Conservation (phyloP, 2,113 vertebrate species). For the Triplophysa tibetana region DNA sequence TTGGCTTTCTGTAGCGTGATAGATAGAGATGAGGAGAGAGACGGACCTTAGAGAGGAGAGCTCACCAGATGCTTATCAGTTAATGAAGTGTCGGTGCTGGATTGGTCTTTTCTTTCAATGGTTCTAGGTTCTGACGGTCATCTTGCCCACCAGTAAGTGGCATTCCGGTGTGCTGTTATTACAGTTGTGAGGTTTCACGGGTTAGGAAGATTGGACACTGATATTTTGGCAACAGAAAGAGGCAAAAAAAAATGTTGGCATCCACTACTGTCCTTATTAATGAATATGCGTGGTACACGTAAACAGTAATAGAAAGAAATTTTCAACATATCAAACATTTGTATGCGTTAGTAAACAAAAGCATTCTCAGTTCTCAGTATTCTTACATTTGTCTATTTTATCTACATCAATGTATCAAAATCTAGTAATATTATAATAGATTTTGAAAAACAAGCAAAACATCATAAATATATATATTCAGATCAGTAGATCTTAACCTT, state of each 20-base stretch:
- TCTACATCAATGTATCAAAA: no score
- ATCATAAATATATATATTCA: no score
- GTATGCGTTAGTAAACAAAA: no score
- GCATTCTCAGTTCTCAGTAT: no score
- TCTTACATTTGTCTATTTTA: no score
- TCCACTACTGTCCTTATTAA: background rate
- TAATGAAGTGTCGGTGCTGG: slow-evolving; percentile 71
- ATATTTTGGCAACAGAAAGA: background rate
- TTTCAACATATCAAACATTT: no score
- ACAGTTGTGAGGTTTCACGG: background rate
- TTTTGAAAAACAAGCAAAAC: no score
- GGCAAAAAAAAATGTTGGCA: background rate
- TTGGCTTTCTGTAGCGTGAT: slow-evolving; percentile 54
- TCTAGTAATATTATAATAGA: no score
- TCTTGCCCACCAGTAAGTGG: slow-evolving; percentile 61
- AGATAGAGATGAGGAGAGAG: slow-evolving; percentile 53
- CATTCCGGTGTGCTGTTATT: slow-evolving; percentile 2
- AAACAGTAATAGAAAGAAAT: background rate
- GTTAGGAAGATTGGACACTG: slow-evolving; percentile 8
- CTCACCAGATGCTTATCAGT: slow-evolving; percentile 73
- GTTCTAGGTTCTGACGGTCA: slow-evolving; percentile 50
- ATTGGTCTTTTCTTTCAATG: slow-evolving; percentile 43
- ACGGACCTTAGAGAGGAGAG: slow-evolving; percentile 57
- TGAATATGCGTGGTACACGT: background rate
- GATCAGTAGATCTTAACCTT: no score